These are phyloP conservation scores for Phyllostomus hastatus DNA, from an alignment of 2,113 vertebrate genomes.

Conservation along the genomic window DNA sequence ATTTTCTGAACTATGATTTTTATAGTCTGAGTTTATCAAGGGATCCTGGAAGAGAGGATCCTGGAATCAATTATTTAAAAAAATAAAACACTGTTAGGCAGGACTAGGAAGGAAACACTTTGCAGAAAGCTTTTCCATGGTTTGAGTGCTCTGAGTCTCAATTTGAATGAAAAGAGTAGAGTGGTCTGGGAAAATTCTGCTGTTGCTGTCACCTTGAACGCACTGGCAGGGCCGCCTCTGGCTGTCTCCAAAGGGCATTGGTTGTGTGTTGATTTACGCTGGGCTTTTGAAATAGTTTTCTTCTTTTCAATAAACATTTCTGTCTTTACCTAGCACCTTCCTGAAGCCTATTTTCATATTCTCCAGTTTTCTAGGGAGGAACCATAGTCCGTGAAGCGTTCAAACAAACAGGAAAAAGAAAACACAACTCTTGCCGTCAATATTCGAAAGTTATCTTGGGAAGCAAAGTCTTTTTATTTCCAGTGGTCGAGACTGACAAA, in stretches of 20 bases:
- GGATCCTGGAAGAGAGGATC: slow-evolving; percentile 49
- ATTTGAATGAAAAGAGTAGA: slow-evolving; percentile 8
- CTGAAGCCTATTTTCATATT: not conserved
- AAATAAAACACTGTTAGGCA: not conserved
- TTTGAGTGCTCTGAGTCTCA: slow-evolving; percentile 36
- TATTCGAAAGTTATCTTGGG: not conserved
- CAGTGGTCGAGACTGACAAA: not conserved
- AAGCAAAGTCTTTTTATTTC: not conserved
- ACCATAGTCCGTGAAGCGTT: not conserved
- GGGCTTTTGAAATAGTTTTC: not conserved
- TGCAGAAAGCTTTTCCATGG: slow-evolving; percentile 38
- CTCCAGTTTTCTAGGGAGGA: not conserved
- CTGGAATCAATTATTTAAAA: slow-evolving; percentile 47
- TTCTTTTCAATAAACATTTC: slow-evolving; percentile 10
- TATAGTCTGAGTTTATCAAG: slow-evolving; percentile 65
- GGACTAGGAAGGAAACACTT: not conserved
- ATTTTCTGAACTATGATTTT: slow-evolving; percentile 69
- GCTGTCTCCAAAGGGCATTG: not conserved
- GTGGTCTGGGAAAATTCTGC: not conserved
- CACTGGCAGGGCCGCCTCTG: not conserved
- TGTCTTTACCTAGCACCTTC: not conserved
- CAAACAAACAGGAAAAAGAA: not conserved
- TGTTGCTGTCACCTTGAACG: not conserved
- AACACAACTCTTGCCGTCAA: not conserved
- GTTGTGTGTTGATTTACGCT: not conserved